Base-by-base conservation (phyloP, 2,888 invertebrate species). In the Bibio marci region DNA sequence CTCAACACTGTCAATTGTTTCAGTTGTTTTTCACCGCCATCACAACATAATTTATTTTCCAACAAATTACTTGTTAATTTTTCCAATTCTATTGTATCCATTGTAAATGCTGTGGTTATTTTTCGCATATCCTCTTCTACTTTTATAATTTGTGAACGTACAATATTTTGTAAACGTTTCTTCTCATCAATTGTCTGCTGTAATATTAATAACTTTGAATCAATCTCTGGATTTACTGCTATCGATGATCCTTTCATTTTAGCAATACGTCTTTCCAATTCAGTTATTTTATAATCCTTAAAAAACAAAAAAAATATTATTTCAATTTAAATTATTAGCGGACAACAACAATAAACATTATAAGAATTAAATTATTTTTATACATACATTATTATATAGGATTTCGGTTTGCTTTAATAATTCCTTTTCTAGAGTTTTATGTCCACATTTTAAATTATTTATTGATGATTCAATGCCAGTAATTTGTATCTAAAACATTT, bases 101-200 rank as follows among this genome's bases (percentile, higher is more conserved):
- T 52, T 15, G 63, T 56, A 32, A 71, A 63, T 5, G 56, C 55
- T 5, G 53, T 58, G 1, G 66, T 63, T 19, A 73, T 45, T 45
- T 66, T 64, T 35, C 65, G 61, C 62, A 71, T 68, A 46, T 73
- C 70, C 31, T 70, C 67, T 48, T 73, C 69, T n/a, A 73, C 55
- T 44, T 62, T 62, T 11, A 58, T 55, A 18, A 71, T 63, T 53
- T 74, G 71, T 1, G 48, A 49, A 42, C 70, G 66, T 8, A 73
- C 52, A 18, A 59, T 47, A 41, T 58, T 61, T 10, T 62, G 52
- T 1, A 59, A 53, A 38, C 65, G 66, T 2, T 49, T 54, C 42
- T 65, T 57, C 35, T 67, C 63, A 1, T 53, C 52, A 11, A 60
- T 51, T 14, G 49, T 50, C 35, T 54, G 54, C 46, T 70, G 67